Conservation (phyloP, 2,113 vertebrate genomes). For the Lagopus leucura region DNA sequence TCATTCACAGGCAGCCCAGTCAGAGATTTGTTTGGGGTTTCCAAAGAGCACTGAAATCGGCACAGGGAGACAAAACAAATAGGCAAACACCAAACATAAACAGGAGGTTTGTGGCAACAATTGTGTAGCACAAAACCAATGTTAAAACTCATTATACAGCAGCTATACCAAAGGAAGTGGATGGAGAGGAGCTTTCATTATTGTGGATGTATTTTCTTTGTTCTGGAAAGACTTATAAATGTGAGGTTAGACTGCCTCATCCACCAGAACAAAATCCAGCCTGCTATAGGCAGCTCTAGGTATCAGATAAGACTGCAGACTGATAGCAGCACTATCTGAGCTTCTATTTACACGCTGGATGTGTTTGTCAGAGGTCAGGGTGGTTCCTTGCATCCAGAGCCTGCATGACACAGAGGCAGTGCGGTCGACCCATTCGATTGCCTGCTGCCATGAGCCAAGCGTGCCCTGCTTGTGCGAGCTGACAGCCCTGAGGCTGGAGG, state of each 20-base stretch:
- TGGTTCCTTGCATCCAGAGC: not conserved
- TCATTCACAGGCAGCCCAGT: conserved; percentile 85
- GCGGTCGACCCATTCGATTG: not conserved
- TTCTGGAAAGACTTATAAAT: conserved; percentile 32
- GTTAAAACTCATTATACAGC: conserved; percentile 48
- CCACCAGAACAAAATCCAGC: conserved; percentile 6
- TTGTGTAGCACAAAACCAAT: conserved; percentile 61
- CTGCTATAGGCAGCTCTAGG: not conserved
- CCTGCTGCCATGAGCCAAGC: rapidly evolving
- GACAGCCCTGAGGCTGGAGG: conserved; percentile 17
- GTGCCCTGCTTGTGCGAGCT: conserved; percentile 34
- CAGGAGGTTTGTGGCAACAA: conserved; percentile 74
- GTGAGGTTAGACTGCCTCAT: not conserved
- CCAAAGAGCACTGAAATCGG: conserved; percentile 81
- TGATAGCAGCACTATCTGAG: not conserved
- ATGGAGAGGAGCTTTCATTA: conserved; percentile 39
- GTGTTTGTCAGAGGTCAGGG: not conserved
- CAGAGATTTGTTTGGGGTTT: conserved; percentile 88
- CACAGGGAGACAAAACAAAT: conserved; percentile 86
- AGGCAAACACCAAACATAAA: conserved; percentile 83
- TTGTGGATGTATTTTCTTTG: conserved; percentile 52
- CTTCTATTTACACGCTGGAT: rapidly evolving
- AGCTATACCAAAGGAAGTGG: conserved; percentile 58
- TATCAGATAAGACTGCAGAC: not conserved
- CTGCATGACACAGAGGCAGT: not conserved